Evolutionary conservation across 2,797 vertebrate species (phyloP).

Genomic region (Argentina silus): DNA sequence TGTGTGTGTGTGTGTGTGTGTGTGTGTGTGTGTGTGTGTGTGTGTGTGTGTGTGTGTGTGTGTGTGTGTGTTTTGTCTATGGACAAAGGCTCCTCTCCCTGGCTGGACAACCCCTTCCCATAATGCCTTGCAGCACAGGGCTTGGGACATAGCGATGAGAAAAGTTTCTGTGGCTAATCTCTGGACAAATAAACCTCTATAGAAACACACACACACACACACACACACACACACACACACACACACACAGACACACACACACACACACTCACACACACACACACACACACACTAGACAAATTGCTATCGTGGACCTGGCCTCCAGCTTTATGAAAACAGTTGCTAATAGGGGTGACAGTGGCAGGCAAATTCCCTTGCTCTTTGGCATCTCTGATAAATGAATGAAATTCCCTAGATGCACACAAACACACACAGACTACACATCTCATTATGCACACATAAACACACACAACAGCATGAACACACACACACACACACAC

Average conservation of each 20-base stretch:
- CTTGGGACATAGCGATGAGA: conserved; percentile 72
- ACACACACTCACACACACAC: conserved; percentile 8
- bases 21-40: too few species aligned
- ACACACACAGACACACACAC: conserved; percentile 50
- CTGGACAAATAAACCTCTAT: conserved; percentile 74
- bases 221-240: conserved; percentile 55
- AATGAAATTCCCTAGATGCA: conserved; percentile 77
- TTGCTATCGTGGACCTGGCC: conserved; percentile 30
- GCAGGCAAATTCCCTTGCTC: background rate
- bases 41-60: too few species aligned
- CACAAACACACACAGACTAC: conserved; percentile 64
- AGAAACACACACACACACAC: conserved; percentile 59
- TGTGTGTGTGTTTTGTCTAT: conserved; percentile 30
- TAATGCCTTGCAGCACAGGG: conserved; percentile 66
- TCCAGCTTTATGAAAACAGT: conserved; percentile 64
- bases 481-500: conserved; percentile 48
- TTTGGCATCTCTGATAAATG: background rate
- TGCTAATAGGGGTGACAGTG: background rate
- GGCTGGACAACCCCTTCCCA: conserved; percentile 78
- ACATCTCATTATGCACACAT: background rate
- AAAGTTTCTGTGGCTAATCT: conserved; percentile 81
- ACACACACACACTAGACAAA: conserved; percentile 5
- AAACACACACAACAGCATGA: too few species aligned
- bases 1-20: too few species aligned
- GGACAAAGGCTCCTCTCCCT: conserved; percentile 76